Evolutionary conservation across 1,140 invertebrate genomes (phyloP), one percentile per base, ranked within the genome.

Genomic region (Cyrtorhinus lividipennis): DNA sequence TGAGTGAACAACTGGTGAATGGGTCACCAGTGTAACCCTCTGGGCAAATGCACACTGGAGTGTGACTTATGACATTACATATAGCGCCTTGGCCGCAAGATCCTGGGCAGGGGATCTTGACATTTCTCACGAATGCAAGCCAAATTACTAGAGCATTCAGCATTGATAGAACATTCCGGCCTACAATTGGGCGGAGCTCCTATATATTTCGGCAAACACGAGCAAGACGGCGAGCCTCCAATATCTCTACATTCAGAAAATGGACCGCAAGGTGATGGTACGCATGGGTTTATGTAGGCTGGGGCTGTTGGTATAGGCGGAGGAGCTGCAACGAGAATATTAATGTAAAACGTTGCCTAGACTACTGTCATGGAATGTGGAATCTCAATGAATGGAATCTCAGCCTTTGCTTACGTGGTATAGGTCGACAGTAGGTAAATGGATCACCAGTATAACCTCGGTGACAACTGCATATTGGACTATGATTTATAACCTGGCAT

Each of bases 21-120:
- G 86, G 84, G 77, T 88, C 83, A 45, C 86, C 86, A 57, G 79
- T 79, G 67, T 81, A 86, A 63, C 82, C 81, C 61, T 79, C 74
- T 48, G 78, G 73, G 72, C 86, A 88, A 44, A 78, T 78, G 69
- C 83, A 86, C 44, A 80, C 78, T 15, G 83, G 79, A 59, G 76
- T 80, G 65, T 84, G 81, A 71, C 83, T 83, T 15, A 80, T 74
- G 24, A 84, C 80, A 64, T 68, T 73, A 68, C 86, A 87, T 1
- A 78, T 69, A 13, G 85, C 80, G 65, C 78, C 77, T 22, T 78
- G 63, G 56, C 84, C 85, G 73, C 86, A 88, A 13, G 82, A 80
- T n/a, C 84, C 84, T n/a, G 78, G 79, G 70, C 85, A 88, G 62
- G n/a, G 85, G 85, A 71, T 86, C 82, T 65, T 74, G 71, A 72